Conservation (phyloP, 2,888 invertebrate species). For the Chrysodeixis includens region DNA sequence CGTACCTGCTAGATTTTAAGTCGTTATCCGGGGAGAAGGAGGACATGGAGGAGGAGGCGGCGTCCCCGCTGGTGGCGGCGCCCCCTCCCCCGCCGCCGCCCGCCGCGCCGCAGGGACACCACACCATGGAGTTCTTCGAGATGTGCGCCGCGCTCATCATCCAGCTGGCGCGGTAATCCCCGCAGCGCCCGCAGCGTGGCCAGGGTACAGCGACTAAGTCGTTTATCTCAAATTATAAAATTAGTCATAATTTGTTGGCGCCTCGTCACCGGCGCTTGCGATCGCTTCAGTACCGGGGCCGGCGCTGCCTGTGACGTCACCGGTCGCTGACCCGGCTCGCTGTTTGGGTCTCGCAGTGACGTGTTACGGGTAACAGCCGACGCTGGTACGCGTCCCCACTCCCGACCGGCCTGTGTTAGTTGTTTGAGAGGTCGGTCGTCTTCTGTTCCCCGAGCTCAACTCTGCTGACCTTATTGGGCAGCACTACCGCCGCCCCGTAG, state of each 20-base stretch:
- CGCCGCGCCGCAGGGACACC: conserved; percentile 91
- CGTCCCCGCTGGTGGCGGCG: conserved; percentile 64
- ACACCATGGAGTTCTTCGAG: conserved; percentile 99
- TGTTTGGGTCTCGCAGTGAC: conserved; percentile 3
- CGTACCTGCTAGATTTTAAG: conserved; percentile 99
- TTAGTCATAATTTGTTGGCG: no score
- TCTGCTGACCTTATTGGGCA: not conserved
- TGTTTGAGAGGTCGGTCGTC: conserved; percentile 8
- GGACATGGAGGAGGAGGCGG: conserved; percentile 81
- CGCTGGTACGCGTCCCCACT: conserved; percentile 2
- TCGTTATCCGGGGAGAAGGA: conserved; percentile 95
- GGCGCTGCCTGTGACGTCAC: not conserved
- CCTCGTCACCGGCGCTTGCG: not conserved
- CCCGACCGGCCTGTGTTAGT: conserved; percentile 8
- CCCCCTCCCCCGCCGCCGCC: conserved; percentile 66
- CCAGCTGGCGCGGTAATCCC: conserved; percentile 95
- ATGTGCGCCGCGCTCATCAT: conserved; percentile 99
- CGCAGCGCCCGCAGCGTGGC: not conserved
- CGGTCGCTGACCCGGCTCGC: conserved; percentile 10
- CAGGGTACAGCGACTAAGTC: not conserved
- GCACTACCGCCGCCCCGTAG: not conserved
- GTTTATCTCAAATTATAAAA: no score
- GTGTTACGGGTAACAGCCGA: conserved; percentile 9
- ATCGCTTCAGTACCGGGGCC: not conserved
- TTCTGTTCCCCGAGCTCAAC: not conserved